Evolutionary conservation across 2,113 vertebrate species (phyloP).

Genomic region (Sapajus apella): DNA sequence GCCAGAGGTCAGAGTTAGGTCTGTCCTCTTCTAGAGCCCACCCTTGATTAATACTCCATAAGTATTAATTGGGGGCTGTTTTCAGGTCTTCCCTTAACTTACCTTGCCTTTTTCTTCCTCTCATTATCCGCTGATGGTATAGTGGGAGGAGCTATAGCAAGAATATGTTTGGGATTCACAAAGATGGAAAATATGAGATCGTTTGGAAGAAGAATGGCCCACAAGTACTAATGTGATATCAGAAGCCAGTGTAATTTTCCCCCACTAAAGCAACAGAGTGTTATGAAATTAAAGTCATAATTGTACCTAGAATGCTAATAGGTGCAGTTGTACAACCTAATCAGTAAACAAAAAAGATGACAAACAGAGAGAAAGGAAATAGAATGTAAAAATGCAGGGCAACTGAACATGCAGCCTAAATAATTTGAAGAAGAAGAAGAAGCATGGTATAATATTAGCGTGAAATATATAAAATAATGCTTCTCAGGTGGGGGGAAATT

Average conservation of each 20-base stretch:
- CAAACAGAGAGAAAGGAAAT: slow-evolving; percentile 26
- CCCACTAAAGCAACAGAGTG: slow-evolving; percentile 25
- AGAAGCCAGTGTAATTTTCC: slow-evolving; percentile 54
- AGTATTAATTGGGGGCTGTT: neutral
- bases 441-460: neutral
- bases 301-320: slow-evolving; percentile 45
- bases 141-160: neutral
- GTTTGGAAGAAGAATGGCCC: neutral
- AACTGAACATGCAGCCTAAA: neutral
- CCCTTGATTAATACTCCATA: neutral
- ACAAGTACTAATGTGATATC: slow-evolving; percentile 27
- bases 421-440: slow-evolving; percentile 7
- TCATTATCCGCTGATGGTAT: neutral
- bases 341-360: slow-evolving; percentile 59
- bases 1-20: neutral
- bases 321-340: slow-evolving; percentile 38
- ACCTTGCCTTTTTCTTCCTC: neutral
- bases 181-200: slow-evolving; percentile 41
- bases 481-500: neutral
- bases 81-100: neutral
- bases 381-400: neutral
- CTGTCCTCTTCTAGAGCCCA: neutral
- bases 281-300: slow-evolving; percentile 63
- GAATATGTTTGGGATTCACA: neutral
- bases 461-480: slow-evolving; percentile 23